These are phyloP conservation scores for Notodonta ziczac DNA, from an alignment of 2,888 invertebrate genomes.

Conservation along the genomic window DNA sequence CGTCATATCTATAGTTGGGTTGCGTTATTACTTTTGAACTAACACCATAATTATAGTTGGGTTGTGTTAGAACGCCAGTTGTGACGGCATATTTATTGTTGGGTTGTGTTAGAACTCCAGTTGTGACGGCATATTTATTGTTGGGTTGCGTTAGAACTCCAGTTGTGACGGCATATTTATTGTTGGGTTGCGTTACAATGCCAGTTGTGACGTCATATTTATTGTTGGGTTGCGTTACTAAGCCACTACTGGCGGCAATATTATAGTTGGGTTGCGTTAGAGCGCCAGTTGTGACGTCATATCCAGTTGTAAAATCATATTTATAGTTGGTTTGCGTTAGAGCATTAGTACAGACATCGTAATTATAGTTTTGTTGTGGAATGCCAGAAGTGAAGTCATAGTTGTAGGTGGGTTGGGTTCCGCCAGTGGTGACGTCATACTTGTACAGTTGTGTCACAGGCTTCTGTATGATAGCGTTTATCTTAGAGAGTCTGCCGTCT, in stretches of 20 bases:
- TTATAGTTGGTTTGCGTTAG: not conserved
- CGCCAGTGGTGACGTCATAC: not conserved
- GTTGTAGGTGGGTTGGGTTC: no score
- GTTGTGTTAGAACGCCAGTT: not conserved
- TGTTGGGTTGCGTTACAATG: no score
- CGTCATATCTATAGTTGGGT: not conserved
- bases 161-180: not conserved
- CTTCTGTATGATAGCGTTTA: slow-evolving; percentile 62
- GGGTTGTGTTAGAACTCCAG: no score
- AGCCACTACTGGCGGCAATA: not conserved
- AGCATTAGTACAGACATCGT: not conserved
- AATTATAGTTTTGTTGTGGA: not conserved
- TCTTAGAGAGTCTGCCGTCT: slow-evolving; percentile 58
- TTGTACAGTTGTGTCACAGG: slow-evolving; percentile 10
- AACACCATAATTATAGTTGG: slow-evolving; percentile 4
- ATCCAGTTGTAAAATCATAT: not conserved
- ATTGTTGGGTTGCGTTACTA: not conserved
- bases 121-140: not conserved
- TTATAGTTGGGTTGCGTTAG: no score
- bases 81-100: no score
- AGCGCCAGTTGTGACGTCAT: not conserved
- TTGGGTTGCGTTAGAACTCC: not conserved
- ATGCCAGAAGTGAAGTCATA: no score
- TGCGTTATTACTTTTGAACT: not conserved
- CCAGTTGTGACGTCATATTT: not conserved